These are phyloP conservation scores for Synanceia verrucosa DNA, from an alignment of 2,797 vertebrate species.

Conservation along the genomic window DNA sequence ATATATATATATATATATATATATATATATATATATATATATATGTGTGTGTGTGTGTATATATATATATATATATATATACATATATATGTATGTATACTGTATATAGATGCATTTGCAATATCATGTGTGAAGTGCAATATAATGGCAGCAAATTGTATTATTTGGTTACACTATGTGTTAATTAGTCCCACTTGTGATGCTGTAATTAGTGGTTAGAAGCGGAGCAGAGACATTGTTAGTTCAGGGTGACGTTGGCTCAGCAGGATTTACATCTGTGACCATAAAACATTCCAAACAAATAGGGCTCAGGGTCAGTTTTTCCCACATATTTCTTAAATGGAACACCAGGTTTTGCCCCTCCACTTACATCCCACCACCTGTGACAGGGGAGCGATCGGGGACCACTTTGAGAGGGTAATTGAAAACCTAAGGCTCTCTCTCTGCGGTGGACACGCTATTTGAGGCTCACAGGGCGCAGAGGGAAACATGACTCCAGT, in stretches of 20 bases:
- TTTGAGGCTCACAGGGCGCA: conserved; percentile 62
- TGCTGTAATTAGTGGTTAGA: conserved; percentile 62
- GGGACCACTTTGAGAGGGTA: conserved; percentile 66
- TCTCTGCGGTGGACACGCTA: conserved; percentile 53
- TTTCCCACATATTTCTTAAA: conserved; percentile 55
- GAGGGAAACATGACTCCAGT: conserved; percentile 73
- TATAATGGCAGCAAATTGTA: conserved; percentile 33
- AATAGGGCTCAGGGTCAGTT: conserved; percentile 49
- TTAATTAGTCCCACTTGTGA: conserved; percentile 63
- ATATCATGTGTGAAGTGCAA: conserved; percentile 30
- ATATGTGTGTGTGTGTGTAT: no score
- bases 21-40: no score
- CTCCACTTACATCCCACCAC: conserved; percentile 59
- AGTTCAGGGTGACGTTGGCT: conserved; percentile 39
- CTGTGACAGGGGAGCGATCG: conserved; percentile 46
- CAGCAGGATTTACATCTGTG: conserved; percentile 54
- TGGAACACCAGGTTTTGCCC: conserved; percentile 61
- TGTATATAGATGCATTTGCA: no score
- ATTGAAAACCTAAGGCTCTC: conserved; percentile 65
- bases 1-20: no score
- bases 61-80: no score
- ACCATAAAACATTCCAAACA: conserved; percentile 65
- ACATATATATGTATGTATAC: no score
- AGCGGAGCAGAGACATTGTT: conserved; percentile 49
- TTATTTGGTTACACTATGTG: conserved; percentile 46